These are phyloP conservation scores for Drosophila differens DNA, from an alignment of 2,888 invertebrate species.

Conservation along the genomic window DNA sequence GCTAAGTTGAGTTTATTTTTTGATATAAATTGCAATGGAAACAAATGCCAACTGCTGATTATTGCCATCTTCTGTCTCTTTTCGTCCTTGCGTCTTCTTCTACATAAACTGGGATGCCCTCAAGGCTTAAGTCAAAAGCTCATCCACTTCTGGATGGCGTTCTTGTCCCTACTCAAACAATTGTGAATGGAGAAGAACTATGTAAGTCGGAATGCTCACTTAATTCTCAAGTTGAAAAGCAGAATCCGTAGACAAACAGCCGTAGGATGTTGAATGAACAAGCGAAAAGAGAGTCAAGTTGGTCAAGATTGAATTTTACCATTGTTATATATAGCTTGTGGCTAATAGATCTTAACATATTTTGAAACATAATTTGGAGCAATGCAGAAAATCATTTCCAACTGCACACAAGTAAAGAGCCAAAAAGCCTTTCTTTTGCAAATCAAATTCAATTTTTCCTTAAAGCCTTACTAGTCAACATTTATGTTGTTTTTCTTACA, in stretches of 20 bases:
- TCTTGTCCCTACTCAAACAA: constrained; percentile 20
- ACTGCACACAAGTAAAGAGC: neutral
- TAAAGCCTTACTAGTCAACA: neutral
- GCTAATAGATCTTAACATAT: neutral
- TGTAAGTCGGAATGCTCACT: constrained; percentile 19
- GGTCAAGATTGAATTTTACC: neutral
- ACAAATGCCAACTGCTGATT: constrained; percentile 21
- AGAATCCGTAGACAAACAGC: neutral
- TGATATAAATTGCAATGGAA: constrained; percentile 6
- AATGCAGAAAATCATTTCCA: neutral
- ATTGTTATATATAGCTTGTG: neutral
- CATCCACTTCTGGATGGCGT: neutral
- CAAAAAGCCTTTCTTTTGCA: neutral
- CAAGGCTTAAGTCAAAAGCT: constrained; percentile 3
- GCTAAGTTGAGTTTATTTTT: constrained; percentile 11
- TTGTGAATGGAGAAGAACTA: constrained; percentile 10
- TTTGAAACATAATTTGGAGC: neutral
- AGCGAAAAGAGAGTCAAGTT: neutral
- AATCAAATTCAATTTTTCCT: neutral
- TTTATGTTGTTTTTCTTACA: neutral
- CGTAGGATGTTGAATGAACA: neutral
- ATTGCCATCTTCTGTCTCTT: neutral
- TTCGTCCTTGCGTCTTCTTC: neutral
- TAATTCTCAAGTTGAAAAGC: constrained; percentile 5
- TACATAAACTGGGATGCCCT: constrained; percentile 3